A percentile compares a stretch with the other conserved stretches of the same genome.
Conservation (phyloP, 2,797 vertebrate genomes). For the Macroramphosus scolopax region DNA sequence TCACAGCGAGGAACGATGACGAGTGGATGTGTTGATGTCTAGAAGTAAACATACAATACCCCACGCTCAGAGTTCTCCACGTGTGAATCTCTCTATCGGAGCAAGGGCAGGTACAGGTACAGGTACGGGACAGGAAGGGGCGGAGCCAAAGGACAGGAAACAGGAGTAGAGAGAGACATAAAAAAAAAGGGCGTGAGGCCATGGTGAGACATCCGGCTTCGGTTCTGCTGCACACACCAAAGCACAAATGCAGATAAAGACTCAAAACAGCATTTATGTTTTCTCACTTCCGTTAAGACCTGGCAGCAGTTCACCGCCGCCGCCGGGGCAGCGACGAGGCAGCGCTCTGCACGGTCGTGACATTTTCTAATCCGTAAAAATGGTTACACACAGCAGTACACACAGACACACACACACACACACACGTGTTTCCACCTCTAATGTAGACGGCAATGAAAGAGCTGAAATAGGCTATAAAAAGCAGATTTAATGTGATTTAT, state of each 20-base stretch:
- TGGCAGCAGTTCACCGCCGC: no score
- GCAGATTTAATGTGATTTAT: no score
- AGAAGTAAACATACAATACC: constrained; percentile 83
- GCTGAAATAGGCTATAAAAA: neutral
- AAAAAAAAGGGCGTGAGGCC: constrained; percentile 66
- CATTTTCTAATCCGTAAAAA: no score
- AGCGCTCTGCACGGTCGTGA: no score
- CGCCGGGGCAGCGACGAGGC: no score
- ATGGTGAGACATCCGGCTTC: constrained; percentile 33
- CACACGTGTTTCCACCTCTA: neutral
- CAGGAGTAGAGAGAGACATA: constrained; percentile 74
- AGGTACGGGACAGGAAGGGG: constrained; percentile 70
- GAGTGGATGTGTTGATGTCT: constrained; percentile 70
- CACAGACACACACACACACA: no score
- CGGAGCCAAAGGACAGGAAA: constrained; percentile 76
- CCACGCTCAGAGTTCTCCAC: constrained; percentile 84
- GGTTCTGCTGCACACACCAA: no score
- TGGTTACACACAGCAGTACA: no score
- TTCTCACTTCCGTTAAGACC: no score
- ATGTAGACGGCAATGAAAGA: constrained; percentile 10
- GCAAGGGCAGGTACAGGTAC: constrained; percentile 73
- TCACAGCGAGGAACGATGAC: constrained; percentile 35
- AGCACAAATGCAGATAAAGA: no score
- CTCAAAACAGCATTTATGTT: neutral
- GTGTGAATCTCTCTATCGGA: constrained; percentile 85